These are phyloP conservation scores for Chymomyza amoena DNA, from an alignment of 2,888 invertebrate genomes.

Conservation along the genomic window DNA sequence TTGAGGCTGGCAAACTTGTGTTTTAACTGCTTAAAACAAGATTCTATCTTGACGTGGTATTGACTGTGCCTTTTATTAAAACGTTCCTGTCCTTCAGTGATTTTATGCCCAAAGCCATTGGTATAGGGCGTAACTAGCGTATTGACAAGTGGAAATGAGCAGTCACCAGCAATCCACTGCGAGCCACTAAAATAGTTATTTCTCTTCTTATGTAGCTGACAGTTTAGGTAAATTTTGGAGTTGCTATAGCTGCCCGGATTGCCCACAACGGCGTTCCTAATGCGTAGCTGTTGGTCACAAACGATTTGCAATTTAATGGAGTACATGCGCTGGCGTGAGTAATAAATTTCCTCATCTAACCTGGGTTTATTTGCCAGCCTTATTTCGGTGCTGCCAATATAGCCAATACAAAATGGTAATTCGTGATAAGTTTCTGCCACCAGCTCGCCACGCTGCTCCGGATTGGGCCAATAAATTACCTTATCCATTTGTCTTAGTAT, in stretches of 20 bases:
- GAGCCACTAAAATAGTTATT: not conserved
- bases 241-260: conserved; percentile 17
- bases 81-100: not conserved
- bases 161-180: conserved; percentile 2
- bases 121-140: not conserved
- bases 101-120: too few relatives aligned
- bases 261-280: conserved; percentile 7
- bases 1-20: conserved; percentile 3
- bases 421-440: conserved; percentile 2
- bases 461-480: conserved; percentile 1
- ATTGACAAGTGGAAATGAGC: not conserved
- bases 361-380: conserved; percentile 10
- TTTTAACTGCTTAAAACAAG: not conserved
- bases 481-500: not conserved
- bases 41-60: not conserved
- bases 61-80: not conserved
- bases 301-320: conserved; percentile 12
- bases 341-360: conserved; percentile 1
- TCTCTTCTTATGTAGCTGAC: not conserved
- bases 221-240: conserved; percentile 1
- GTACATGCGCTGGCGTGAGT: conserved; percentile 6
- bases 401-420: conserved; percentile 19
- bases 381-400: conserved; percentile 16
- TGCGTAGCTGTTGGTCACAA: conserved; percentile 9
- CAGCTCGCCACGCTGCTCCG: conserved; percentile 2